phyloP scores from a whole-genome alignment of 2,888 invertebrate species.

The Sesia bembeciformis region DNA sequence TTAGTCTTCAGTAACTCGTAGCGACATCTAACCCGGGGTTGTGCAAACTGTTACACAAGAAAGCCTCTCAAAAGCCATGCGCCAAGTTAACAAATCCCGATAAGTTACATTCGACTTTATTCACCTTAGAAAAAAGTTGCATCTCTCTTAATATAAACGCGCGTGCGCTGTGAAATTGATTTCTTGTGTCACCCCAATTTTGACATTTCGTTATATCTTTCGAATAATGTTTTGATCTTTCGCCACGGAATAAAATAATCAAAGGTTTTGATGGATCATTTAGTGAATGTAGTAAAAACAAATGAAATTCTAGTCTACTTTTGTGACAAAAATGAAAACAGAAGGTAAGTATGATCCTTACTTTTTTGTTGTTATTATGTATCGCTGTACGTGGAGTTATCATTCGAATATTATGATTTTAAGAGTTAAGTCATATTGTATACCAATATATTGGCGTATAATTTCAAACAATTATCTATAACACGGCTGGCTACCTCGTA shows the following conservation, averaged over 20 bases:
- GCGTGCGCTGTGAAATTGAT: conserved; percentile 62
- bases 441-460: no score
- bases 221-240: not conserved
- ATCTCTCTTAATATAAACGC: conserved; percentile 18
- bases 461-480: no score
- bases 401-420: no score
- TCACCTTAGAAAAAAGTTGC: not conserved
- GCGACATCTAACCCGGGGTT: conserved; percentile 27
- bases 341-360: conserved; percentile 28
- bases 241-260: not conserved
- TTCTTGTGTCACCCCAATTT: conserved; percentile 27
- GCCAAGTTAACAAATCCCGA: conserved; percentile 14
- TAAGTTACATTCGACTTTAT: conserved; percentile 12
- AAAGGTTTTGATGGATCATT: conserved; percentile 3
- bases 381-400: no score
- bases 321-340: conserved; percentile 33
- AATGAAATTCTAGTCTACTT: conserved; percentile 3
- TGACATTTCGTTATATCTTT: not conserved
- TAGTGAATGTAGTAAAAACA: no score
- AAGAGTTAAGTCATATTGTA: no score
- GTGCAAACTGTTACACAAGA: conserved; percentile 1
- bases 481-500: no score
- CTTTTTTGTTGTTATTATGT: no score
- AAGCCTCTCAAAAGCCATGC: conserved; percentile 33
- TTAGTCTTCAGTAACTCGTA: conserved; percentile 7